Conservation (phyloP, 2,888 invertebrate genomes). For the Drosophila leonis region DNA sequence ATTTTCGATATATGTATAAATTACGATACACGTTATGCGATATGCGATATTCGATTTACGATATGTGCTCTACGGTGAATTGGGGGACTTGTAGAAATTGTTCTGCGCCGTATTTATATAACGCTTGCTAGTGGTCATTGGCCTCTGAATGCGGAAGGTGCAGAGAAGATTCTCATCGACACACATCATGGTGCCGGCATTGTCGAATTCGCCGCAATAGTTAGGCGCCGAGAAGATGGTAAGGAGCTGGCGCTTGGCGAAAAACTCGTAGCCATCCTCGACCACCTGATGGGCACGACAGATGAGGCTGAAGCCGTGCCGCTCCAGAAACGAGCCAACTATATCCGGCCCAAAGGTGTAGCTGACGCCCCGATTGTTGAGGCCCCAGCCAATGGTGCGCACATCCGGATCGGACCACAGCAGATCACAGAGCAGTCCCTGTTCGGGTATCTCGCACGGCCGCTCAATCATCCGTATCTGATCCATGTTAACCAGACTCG, state of each 20-base stretch:
- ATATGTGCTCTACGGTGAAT: background rate
- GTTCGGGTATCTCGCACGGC: slow-evolving; percentile 98
- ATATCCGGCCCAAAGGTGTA: slow-evolving; percentile 99
- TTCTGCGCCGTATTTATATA: background rate
- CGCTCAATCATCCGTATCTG: slow-evolving; percentile 98
- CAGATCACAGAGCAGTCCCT: slow-evolving; percentile 97
- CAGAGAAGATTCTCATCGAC: slow-evolving; percentile 99
- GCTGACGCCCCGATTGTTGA: slow-evolving; percentile 99
- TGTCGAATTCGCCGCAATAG: slow-evolving; percentile 95
- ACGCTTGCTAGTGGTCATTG: slow-evolving; percentile 90
- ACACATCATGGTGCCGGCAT: slow-evolving; percentile 95
- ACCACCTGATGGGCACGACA: slow-evolving; percentile 91
- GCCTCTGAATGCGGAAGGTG: slow-evolving; percentile 97
- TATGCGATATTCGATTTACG: background rate
- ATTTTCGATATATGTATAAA: no score
- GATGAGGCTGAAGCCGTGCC: slow-evolving; percentile 98
- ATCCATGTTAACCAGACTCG: slow-evolving; percentile 97
- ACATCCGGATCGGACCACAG: slow-evolving; percentile 98
- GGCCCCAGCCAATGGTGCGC: slow-evolving; percentile 98
- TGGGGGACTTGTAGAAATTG: background rate
- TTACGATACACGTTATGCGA: no score
- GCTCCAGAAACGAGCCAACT: slow-evolving; percentile 98
- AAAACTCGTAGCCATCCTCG: slow-evolving; percentile 99
- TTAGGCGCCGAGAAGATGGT: slow-evolving; percentile 96
- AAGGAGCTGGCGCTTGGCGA: slow-evolving; percentile 97